Conservation (phyloP, 2,797 vertebrate genomes). For the Aselliscus stoliczkanus region DNA sequence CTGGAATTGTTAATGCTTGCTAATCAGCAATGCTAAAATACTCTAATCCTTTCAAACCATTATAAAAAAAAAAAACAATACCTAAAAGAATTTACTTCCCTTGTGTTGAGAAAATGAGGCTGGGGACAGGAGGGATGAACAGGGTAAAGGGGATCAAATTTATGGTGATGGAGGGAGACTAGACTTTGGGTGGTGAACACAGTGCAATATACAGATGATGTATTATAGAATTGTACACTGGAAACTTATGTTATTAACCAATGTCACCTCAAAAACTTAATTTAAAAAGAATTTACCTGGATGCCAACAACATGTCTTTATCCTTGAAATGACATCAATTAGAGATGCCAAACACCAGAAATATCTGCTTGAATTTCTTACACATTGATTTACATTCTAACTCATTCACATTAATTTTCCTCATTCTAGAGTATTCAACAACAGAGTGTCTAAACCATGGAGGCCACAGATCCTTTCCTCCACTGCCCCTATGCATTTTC, state of each 20-base stretch:
- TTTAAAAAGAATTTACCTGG: neutral
- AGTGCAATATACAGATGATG: too few species aligned
- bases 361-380: neutral
- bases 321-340: neutral
- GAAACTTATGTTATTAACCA: too few species aligned
- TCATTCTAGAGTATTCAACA: neutral
- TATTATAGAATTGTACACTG: too few species aligned
- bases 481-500: neutral
- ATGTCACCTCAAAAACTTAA: too few species aligned
- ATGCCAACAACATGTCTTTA: neutral
- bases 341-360: neutral
- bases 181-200: too few species aligned
- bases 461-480: neutral
- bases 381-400: neutral
- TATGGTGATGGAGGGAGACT: too few species aligned
- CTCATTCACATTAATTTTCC: neutral
- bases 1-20: constrained; percentile 2
- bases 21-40: neutral
- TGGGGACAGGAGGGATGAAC: too few species aligned
- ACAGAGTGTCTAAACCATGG: neutral
- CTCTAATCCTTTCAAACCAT: neutral
- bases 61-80: neutral
- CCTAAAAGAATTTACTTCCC: neutral
- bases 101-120: too few species aligned
- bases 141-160: too few species aligned